A percentile compares a stretch with the other conserved stretches of the same genome.
phyloP scores from a whole-genome alignment of 2,797 vertebrate genomes.

The Anisognathus igniventris region DNA sequence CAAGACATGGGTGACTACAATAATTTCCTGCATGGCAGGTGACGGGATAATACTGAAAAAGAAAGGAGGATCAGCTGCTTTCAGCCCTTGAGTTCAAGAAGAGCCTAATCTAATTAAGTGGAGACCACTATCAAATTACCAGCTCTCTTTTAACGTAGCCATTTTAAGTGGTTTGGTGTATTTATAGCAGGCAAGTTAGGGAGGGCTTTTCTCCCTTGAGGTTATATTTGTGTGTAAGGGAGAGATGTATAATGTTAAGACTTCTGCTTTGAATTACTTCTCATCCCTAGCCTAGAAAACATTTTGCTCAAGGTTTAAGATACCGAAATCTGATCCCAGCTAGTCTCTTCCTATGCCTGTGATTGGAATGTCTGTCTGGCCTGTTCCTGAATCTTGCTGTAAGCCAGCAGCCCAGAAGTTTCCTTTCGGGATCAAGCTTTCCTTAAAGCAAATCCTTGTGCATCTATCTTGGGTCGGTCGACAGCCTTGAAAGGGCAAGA shows the following conservation, averaged over 20 bases:
- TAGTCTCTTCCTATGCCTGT: background rate
- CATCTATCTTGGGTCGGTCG: background rate
- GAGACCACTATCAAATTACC: slow-evolving; percentile 57
- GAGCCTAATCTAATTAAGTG: slow-evolving; percentile 54
- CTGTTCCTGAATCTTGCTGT: background rate
- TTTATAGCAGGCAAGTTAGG: slow-evolving; percentile 24
- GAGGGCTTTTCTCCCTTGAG: slow-evolving; percentile 13
- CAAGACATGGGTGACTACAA: background rate
- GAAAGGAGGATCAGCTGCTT: slow-evolving; percentile 12
- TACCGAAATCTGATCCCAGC: background rate
- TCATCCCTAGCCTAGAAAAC: background rate
- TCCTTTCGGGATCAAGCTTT: background rate
- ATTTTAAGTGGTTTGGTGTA: slow-evolving; percentile 41
- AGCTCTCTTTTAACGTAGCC: slow-evolving; percentile 18
- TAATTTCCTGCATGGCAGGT: background rate
- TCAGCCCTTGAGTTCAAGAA: slow-evolving; percentile 24
- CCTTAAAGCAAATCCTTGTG: background rate
- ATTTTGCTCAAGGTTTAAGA: background rate
- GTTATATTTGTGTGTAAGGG: background rate
- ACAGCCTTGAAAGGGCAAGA: background rate
- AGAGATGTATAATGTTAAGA: background rate
- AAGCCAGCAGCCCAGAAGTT: background rate
- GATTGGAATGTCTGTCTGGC: background rate
- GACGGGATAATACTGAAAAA: background rate
- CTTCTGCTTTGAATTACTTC: background rate